Conservation (phyloP, 2,113 vertebrate species). For the Corythornis cristatus region DNA sequence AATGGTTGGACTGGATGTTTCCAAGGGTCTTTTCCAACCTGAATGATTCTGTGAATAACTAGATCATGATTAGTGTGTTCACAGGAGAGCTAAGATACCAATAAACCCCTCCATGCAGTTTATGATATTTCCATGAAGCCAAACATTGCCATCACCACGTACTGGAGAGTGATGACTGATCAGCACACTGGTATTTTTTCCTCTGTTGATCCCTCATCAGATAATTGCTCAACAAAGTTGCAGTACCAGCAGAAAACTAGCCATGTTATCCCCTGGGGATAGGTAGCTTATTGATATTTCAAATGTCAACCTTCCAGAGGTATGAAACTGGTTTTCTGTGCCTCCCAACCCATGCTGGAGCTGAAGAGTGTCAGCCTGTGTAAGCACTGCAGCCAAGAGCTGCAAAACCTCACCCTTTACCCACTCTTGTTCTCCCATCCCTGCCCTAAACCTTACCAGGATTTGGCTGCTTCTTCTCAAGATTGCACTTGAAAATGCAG, state of each 20-base stretch:
- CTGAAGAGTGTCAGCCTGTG: background rate
- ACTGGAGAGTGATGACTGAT: background rate
- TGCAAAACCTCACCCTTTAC: background rate
- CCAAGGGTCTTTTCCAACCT: no score
- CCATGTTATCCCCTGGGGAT: background rate
- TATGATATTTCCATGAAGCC: background rate
- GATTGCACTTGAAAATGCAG: constrained; percentile 15
- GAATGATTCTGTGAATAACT: background rate
- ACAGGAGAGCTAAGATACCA: background rate
- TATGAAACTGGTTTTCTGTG: background rate
- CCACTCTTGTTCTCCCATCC: background rate
- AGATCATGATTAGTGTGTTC: background rate
- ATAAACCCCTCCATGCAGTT: no score
- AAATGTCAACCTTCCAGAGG: background rate
- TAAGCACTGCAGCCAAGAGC: background rate
- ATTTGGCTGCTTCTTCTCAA: background rate
- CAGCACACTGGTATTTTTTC: background rate
- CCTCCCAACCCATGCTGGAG: background rate
- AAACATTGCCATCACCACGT: background rate
- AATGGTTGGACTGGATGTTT: no score
- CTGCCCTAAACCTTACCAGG: background rate
- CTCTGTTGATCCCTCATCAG: background rate
- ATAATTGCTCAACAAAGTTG: background rate
- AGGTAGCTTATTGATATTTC: background rate
- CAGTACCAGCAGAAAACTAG: background rate